Evolutionary conservation across 2,113 vertebrate species (phyloP).

Genomic region (Xenopus laevis): DNA sequence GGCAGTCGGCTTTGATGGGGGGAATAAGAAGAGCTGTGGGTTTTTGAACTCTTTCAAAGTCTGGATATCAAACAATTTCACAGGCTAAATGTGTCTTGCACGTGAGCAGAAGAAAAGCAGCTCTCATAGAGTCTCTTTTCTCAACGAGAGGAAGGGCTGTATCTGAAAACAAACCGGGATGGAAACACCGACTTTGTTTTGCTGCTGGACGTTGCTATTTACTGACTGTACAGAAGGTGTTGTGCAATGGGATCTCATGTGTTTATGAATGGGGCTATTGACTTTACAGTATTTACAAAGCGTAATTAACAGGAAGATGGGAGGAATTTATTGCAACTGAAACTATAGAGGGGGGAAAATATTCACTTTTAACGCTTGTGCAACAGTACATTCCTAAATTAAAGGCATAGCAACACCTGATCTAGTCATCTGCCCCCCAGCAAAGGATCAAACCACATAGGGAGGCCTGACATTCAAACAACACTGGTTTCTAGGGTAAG

Average conservation of each 20-base stretch:
- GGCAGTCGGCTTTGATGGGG: constrained; percentile 22
- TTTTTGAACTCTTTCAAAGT: constrained; percentile 37
- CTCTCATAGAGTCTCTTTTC: constrained; percentile 22
- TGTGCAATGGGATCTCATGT: neutral
- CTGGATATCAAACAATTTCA: constrained; percentile 26
- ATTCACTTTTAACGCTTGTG: neutral
- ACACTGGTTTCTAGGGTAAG: no score
- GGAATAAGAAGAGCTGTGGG: neutral
- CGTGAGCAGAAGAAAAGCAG: constrained; percentile 3
- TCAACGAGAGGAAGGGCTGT: constrained; percentile 1
- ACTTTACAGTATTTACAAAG: neutral
- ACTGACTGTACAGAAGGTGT: neutral
- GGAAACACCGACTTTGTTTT: no score
- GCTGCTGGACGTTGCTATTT: constrained; percentile 19
- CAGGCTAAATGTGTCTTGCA: constrained; percentile 7
- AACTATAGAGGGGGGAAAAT: no score
- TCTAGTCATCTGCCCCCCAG: no score
- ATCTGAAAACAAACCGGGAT: no score
- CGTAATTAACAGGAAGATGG: no score
- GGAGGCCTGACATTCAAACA: no score
- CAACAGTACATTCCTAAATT: neutral
- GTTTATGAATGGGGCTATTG: neutral
- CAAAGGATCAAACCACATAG: no score
- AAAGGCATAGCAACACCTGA: no score
- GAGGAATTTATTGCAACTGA: no score